Percentiles rank a stretch among this genome's conserved stretches.
Conservation (phyloP, 1,140 invertebrate species). For the Whitmania pigra region DNA sequence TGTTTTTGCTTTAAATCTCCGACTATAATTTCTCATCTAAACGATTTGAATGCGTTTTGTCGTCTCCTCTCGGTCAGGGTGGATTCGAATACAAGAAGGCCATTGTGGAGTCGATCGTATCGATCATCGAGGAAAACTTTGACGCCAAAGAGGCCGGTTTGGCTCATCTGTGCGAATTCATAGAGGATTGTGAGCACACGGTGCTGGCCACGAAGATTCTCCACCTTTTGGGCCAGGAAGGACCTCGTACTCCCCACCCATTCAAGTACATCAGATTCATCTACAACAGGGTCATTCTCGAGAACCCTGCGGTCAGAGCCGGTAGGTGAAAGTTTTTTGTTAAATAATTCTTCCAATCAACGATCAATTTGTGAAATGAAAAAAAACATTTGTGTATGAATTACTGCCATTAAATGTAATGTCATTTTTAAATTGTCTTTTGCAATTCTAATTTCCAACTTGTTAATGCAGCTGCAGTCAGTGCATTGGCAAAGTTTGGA, state of each 20-base stretch:
- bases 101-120: conserved; percentile 94
- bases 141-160: conserved; percentile 88
- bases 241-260: conserved; percentile 81
- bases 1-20: not conserved
- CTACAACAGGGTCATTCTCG: conserved; percentile 94
- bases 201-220: conserved; percentile 90
- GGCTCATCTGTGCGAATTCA: conserved; percentile 95
- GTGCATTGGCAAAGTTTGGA: conserved; percentile 91
- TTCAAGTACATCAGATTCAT: conserved; percentile 94
- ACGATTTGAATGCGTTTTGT: too few species aligned
- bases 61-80: conserved; percentile 45
- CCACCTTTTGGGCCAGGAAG: conserved; percentile 90
- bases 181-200: conserved; percentile 97
- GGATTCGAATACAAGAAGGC: conserved; percentile 96
- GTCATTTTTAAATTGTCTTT: not conserved
- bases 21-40: too few species aligned
- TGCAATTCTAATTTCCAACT: too few species aligned
- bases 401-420: not conserved
- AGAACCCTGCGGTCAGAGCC: conserved; percentile 80
- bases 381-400: not conserved
- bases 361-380: not conserved
- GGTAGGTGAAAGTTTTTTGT: conserved; percentile 27
- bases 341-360: not conserved
- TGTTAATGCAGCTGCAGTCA: conserved; percentile 64
- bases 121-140: conserved; percentile 90